Evolutionary conservation across 2,797 vertebrate species (phyloP), one percentile per base, ranked within the genome.

Genomic region (Acridotheres tristis): DNA sequence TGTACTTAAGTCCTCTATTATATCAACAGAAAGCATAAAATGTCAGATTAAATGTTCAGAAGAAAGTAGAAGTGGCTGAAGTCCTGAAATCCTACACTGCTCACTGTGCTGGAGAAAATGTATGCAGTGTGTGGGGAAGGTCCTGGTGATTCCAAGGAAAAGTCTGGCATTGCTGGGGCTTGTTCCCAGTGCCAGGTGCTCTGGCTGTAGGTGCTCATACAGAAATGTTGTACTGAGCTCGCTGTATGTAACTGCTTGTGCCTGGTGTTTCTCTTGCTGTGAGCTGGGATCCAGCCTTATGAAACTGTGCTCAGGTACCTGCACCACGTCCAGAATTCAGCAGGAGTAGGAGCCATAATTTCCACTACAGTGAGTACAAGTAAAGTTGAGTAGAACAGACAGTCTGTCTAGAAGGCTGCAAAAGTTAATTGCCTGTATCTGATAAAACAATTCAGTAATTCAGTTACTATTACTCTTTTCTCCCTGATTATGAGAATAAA

Each of bases 11-110:
- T 26, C 63, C 40, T 82, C 72, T 71, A 30, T 32, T 91, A n/a
- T 71, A 66, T 69, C 40, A 88, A 57, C 36, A 80, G 86, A 66
- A 92, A 88, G n/a, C 50, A 40, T 29, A 73, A 92, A 84, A 88
- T 43, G 21, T 61, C 55, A 50, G 68, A 77, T 45, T 32, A 66
- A 62, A 42, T 92, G 11, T 88, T 93, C 27, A 38, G 65, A 93
- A 79, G 29, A 29, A 40, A 50, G 34, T 13, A 67, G 34, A 80
- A 50, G 17, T 62, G 53, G 11, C 17, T 30, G 7, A 67, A 66
- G 19, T 61, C 68, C 90, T 89, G 7, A 67, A 66, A 17, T 61
- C 68, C 90, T 89, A 5, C 15, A 4, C 53, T 71, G 51, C 80
- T 87, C 32, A 42, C 51, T 54, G 26, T 61, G 25, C 62, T 82